phyloP scores from a whole-genome alignment of 2,888 invertebrate species.

The Drosophila pegasa region DNA sequence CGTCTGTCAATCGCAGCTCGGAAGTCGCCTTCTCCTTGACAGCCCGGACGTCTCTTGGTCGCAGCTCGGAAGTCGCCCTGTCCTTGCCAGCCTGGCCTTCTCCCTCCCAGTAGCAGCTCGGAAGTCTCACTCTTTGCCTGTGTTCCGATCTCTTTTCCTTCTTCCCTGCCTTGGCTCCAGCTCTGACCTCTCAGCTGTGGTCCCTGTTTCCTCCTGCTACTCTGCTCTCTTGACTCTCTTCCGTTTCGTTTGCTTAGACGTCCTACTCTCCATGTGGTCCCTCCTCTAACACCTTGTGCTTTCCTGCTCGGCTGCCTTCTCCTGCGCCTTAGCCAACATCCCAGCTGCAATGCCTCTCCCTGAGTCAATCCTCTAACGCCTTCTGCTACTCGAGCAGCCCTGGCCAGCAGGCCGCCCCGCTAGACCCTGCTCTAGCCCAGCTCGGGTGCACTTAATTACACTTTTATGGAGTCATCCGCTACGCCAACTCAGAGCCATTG shows the following conservation, averaged over 20 bases:
- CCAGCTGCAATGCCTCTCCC: neutral
- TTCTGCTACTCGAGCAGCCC: neutral
- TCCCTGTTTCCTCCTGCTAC: neutral
- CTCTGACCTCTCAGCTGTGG: neutral
- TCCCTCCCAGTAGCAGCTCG: neutral
- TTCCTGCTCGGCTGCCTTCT: neutral
- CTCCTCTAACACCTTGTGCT: neutral
- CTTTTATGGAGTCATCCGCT: constrained; percentile 65
- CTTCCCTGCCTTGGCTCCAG: neutral
- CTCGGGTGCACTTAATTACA: constrained; percentile 65
- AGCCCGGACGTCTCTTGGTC: no score
- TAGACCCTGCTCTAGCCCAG: neutral
- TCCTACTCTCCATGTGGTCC: no score
- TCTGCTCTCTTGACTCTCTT: no score
- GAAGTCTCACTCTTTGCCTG: neutral
- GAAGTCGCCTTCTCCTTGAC: neutral
- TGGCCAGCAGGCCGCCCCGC: neutral
- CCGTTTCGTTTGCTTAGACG: neutral
- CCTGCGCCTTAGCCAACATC: neutral
- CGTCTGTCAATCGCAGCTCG: neutral
- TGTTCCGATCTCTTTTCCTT: neutral
- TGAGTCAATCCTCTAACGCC: neutral
- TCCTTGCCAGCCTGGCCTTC: neutral
- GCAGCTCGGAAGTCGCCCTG: neutral
- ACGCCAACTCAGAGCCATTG: constrained; percentile 6